Base-by-base conservation (phyloP, 2,113 vertebrate species). In the Cheirogaleus medius region DNA sequence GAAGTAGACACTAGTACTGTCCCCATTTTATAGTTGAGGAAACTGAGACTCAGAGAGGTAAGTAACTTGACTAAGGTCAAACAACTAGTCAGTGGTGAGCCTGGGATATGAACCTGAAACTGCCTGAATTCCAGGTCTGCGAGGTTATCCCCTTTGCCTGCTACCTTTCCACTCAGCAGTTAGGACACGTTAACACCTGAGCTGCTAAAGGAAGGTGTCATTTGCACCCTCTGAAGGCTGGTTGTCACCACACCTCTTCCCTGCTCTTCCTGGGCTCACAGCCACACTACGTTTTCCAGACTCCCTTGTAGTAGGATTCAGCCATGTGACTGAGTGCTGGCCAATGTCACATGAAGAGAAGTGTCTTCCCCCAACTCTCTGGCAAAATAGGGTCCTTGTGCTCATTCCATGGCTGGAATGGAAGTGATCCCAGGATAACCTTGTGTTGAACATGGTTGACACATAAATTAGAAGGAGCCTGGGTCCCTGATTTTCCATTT, bases 21-120 rank as follows among this genome's bases (percentile, higher is more conserved):
- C 8, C 20, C 83, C 18, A 87, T 84, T 92, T 92, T 95, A 71
- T n/a, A 77, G 44, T n/a, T 92, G 87, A 97, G 60, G 56, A 91
- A 91, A 77, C 23, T 82, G 63, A 92, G 69, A 90, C 68, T 58
- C 66, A 44, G 66, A 77, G n/a, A 92, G 27, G 8, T 27, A 54
- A 82, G 81, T 76, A 37, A 81, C 49, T 90, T 90, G 25, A 25
- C 39, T 44, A 60, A 83, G 25, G 13, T 83, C 23, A 94, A 90
- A 18, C 4, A 91, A 21, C 44, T 56, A 27, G 27, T 82, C 42
- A n/a, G 9, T 80, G 29, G n/a, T 52, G 37, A 64, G n/a, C 69
- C 32, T 84, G 68, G 34, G 21, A 64, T 80, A 66, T 95, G 74
- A 91, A 88, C 56, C 58, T 9, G 39, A 77, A 52, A 80, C 39